Evolutionary conservation across 2,113 vertebrate genomes (phyloP).

Genomic region (Cheilinus undulatus): DNA sequence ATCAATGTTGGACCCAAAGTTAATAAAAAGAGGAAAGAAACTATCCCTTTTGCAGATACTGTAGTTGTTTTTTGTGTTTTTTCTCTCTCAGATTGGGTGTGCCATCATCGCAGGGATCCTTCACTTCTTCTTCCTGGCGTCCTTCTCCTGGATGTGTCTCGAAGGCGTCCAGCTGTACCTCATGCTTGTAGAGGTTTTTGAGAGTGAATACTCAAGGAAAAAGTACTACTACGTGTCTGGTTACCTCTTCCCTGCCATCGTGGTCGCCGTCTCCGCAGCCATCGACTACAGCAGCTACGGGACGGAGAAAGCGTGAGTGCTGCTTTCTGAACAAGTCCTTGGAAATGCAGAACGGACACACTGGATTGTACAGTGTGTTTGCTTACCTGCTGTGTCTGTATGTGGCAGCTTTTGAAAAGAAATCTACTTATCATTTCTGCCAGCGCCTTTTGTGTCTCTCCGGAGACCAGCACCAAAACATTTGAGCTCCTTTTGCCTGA

Average conservation of each 20-base stretch:
- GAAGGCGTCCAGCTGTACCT: slow-evolving; percentile 98
- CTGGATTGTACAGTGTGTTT: slow-evolving; percentile 26
- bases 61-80: background rate
- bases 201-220: slow-evolving; percentile 99
- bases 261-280: slow-evolving; percentile 96
- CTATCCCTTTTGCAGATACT: background rate
- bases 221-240: slow-evolving; percentile 98
- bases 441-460: slow-evolving; percentile 50
- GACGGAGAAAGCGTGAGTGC: slow-evolving; percentile 94
- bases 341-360: slow-evolving; percentile 31
- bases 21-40: slow-evolving; percentile 3
- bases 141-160: slow-evolving; percentile 99
- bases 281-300: slow-evolving; percentile 98
- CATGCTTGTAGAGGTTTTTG: slow-evolving; percentile 99
- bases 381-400: slow-evolving; percentile 49
- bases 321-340: slow-evolving; percentile 49
- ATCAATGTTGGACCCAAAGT: background rate
- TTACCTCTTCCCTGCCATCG: slow-evolving; percentile 96
- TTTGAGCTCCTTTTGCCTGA: slow-evolving; percentile 60
- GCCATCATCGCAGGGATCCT: slow-evolving; percentile 96
- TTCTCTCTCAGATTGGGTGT: slow-evolving; percentile 90
- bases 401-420: slow-evolving; percentile 52
- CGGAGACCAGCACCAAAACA: slow-evolving; percentile 63
- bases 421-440: slow-evolving; percentile 55
- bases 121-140: slow-evolving; percentile 98